These are phyloP conservation scores for Rhinopithecus roxellana DNA, from an alignment of 2,113 vertebrate species.

Conservation along the genomic window DNA sequence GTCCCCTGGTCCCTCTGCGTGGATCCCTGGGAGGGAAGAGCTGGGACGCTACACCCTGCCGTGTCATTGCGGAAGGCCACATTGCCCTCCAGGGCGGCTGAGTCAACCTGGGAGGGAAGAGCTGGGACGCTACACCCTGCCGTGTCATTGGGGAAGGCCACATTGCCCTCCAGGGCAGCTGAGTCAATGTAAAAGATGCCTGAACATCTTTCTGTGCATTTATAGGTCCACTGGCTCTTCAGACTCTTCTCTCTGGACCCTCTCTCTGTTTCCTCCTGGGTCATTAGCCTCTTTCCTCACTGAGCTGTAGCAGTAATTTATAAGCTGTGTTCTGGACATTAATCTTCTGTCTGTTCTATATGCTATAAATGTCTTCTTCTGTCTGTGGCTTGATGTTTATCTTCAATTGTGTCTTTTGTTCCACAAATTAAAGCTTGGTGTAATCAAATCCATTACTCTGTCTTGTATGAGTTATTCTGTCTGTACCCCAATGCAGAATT, in stretches of 20 bases:
- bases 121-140: accelerated
- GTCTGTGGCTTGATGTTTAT: background rate
- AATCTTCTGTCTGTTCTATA: accelerated
- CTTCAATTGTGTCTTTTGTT: background rate
- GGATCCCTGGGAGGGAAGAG: accelerated
- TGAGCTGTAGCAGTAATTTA: accelerated
- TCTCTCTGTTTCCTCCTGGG: background rate
- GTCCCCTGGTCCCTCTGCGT: background rate
- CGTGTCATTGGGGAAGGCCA: accelerated
- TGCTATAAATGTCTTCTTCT: accelerated
- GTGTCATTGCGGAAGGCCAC: accelerated
- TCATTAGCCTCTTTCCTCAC: background rate
- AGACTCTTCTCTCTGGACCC: accelerated
- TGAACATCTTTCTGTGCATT: accelerated
- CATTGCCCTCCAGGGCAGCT: accelerated
- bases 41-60: accelerated
- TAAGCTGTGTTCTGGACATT: accelerated
- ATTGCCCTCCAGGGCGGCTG: accelerated
- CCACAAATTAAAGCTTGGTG: background rate
- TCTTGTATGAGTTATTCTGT: no score
- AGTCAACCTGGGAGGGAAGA: accelerated
- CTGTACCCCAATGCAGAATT: background rate
- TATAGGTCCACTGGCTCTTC: accelerated
- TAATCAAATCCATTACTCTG: background rate
- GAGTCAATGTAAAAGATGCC: accelerated